Base-by-base conservation (phyloP, 2,888 invertebrate genomes). In the Adineta ricciae region DNA sequence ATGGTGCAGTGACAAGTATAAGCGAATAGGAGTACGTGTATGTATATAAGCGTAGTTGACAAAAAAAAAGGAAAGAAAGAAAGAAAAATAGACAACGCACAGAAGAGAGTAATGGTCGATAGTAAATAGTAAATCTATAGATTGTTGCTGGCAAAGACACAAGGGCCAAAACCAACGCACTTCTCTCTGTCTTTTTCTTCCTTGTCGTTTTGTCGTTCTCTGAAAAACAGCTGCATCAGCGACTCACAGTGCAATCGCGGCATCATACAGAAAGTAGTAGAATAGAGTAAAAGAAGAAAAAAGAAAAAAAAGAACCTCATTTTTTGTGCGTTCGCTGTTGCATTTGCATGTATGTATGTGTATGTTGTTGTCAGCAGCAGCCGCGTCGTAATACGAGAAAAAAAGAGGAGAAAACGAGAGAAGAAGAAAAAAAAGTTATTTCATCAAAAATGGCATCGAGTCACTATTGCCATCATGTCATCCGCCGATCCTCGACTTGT, bases 291-390 rank as follows among this genome's bases (percentile, higher is more conserved):
- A 64, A 64, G 64, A 64, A 64, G 32, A 64, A 64, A 64, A 64
- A 64, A 19, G 32, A 54, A 54, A 54, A 64, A 64, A 36, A 32
- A 64, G 32, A 32, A 32, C 32, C 64, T 19, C 32, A 32, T 64
- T 64, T 64, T 64, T 32, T 64, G 19, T 64, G 64, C 19, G 64
- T 19, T 64, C 32, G 64, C 64, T 64, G 64, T 64, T 64, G 64
- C 32, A 27, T 64, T 36, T 64, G 64, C 64, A 32, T 64, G 64
- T 64, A 64, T 64, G 64, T 64, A 32, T 64, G 64, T 64, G 5
- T 64, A 64, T 64, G 64, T 64, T 64, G 64, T 64, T 64, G 64
- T 64, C 64, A 64, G 64, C 64, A 64, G 64, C 64, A 64, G 64
- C 64, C 27, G 64, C 14, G 64, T 64, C 64, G 64, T 64, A 64